phyloP scores from a whole-genome alignment of 2,113 vertebrate species.

The Procavia capensis region DNA sequence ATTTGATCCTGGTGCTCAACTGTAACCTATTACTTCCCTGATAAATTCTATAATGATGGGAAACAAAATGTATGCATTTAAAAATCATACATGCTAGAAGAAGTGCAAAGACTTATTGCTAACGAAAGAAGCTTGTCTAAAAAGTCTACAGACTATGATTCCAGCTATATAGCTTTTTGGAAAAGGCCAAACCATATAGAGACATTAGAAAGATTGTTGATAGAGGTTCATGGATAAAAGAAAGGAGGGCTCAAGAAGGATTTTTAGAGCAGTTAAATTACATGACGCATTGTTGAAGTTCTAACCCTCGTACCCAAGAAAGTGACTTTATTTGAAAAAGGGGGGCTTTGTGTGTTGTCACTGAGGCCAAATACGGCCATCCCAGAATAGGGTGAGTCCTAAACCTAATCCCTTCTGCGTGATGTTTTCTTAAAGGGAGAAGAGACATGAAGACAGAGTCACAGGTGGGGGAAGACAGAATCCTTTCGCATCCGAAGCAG shows the following conservation, averaged over 20 bases:
- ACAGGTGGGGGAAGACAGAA: not conserved
- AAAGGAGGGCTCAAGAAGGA: not conserved
- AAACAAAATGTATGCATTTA: too few relatives aligned
- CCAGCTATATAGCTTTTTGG: not conserved
- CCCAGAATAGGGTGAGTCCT: not conserved
- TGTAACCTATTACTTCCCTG: too few relatives aligned
- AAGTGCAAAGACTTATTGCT: not conserved
- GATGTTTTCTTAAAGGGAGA: not conserved
- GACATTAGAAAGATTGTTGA: not conserved
- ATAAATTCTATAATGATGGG: too few relatives aligned
- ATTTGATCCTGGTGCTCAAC: too few relatives aligned
- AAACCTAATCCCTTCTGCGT: not conserved
- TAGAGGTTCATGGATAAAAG: not conserved
- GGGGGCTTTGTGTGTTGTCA: not conserved
- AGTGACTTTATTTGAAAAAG: not conserved
- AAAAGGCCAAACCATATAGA: not conserved
- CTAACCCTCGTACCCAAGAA: not conserved
- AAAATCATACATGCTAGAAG: not conserved
- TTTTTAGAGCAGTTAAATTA: not conserved
- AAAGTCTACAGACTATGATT: not conserved
- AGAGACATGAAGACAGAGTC: not conserved
- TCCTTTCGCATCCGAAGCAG: not conserved
- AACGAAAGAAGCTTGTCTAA: not conserved
- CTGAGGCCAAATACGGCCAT: not conserved
- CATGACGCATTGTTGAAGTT: not conserved